Conservation (phyloP, 1,140 invertebrate species). For the Zeugodacus cucurbitae region DNA sequence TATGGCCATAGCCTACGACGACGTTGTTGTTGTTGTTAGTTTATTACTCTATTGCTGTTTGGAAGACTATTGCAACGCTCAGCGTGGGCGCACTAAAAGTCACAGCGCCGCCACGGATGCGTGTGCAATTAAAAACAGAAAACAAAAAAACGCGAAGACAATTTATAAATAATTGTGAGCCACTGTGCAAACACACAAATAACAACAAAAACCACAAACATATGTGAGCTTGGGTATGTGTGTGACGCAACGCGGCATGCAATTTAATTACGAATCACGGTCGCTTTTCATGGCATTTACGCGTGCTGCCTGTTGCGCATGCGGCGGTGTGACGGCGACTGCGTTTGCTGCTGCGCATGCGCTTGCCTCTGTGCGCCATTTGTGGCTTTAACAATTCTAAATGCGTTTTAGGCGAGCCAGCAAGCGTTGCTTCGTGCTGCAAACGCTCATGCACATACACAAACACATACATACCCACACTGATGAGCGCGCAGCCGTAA, state of each 20-base stretch:
- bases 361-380: neutral
- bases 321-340: neutral
- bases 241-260: neutral
- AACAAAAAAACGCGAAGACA: neutral
- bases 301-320: neutral
- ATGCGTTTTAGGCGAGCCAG: neutral
- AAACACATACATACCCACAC: neutral
- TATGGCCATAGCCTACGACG: neutral
- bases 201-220: neutral
- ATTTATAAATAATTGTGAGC: neutral
- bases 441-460: neutral
- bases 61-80: neutral
- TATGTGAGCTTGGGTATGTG: neutral
- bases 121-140: neutral
- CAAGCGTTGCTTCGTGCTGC: neutral
- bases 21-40: neutral
- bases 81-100: neutral
- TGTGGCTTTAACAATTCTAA: neutral
- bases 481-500: neutral
- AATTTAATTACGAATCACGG: neutral
- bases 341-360: neutral
- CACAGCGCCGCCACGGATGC: neutral
- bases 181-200: neutral
- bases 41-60: neutral
- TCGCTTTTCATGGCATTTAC: conserved; percentile 8